Evolutionary conservation across 2,797 vertebrate species (phyloP), one percentile per base, ranked within the genome.

Genomic region (Hafferia zeledoni): DNA sequence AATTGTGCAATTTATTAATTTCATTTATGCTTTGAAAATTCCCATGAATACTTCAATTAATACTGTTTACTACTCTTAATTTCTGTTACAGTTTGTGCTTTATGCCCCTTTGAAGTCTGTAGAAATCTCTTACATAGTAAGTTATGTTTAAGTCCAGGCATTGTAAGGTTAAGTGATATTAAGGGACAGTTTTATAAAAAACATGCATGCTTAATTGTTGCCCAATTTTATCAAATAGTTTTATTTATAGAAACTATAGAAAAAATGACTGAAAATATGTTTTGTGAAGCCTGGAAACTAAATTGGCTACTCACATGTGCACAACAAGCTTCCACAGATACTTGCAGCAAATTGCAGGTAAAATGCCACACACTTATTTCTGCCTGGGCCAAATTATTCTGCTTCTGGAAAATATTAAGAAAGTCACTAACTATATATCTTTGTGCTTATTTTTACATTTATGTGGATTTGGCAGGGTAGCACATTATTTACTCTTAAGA

Each of bases 1-100:
- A 88, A 93, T 89, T 82, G 74, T 91, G 74, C 49, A 87, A 61
- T 94, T 70, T 93, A 74, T 94, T 90, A 1, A 60, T 83, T 85
- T 95, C 63, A 90, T 94, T 95, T 96, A 90, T 94, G 77, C 74
- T 87, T 88, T 28, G 52, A 88, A 93, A 95, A 74, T 33, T 90
- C 22, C 27, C 27, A 64, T 47, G 19, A 82, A 95, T 90, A 57
- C 63, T 77, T 67, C 74, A 88, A 84, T 96, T 94, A 91, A 80
- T 94, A 74, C 56, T 80, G 41, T 83, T 97, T 84, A 57, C 47
- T 91, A 50, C 25, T 80, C n/a, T 91, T 87, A 89, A 70, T 12
- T 46, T 82, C 70, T 82, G 33, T 37, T 87, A 56, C 44, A 77
- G 27, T 93, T 91, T 84, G 17, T 5, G 1, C n/a, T 89, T 80